Evolutionary conservation across 2,888 invertebrate species (phyloP), one percentile per base, ranked within the genome.

Genomic region (Laothoe populi): DNA sequence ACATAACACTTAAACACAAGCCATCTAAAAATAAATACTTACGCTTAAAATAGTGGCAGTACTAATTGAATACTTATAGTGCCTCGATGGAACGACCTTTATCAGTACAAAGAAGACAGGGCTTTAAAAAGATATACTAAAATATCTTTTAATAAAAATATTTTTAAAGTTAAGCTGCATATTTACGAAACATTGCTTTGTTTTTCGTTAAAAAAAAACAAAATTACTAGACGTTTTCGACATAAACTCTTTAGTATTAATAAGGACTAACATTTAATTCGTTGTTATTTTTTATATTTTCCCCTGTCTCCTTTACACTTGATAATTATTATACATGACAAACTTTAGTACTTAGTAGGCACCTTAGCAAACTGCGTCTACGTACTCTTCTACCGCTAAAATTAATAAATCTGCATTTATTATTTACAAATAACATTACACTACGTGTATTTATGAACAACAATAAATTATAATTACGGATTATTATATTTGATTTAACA

Each of bases 1-100:
- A 57, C 49, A 60, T 62, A 49, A 57, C 45, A 60, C 46, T 16
- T 58, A 49, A 76, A 75, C 72, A 73, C 68, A 76, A 74, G 70
- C 70, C 64, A 63, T 72, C 73, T 78, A 77, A 79, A 81, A 79
- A 81, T 78, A 81, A 79, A 73, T 71, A 71, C 60, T 66, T 76
- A 70, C 70, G 72, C 78, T 81, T 80, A 75, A 60, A 67, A 66
- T 72, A 72, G 81, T 82, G 83, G 83, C 84, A 84, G 84, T 84
- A 75, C 75, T 76, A 63, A 64, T 48, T 66, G 62, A 60, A 60
- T 64, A 42, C 59, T 16, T 38, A 24, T 60, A 24, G 64, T 75
- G 70, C 68, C 63, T 67, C 68, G 63, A 59, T 57, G 63, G 8
- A 38, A 38, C 13, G 38, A 31, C 64, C 61, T 66, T 65, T 64